Base-by-base conservation (phyloP, 2,797 vertebrate genomes). In the Esox lucius region DNA sequence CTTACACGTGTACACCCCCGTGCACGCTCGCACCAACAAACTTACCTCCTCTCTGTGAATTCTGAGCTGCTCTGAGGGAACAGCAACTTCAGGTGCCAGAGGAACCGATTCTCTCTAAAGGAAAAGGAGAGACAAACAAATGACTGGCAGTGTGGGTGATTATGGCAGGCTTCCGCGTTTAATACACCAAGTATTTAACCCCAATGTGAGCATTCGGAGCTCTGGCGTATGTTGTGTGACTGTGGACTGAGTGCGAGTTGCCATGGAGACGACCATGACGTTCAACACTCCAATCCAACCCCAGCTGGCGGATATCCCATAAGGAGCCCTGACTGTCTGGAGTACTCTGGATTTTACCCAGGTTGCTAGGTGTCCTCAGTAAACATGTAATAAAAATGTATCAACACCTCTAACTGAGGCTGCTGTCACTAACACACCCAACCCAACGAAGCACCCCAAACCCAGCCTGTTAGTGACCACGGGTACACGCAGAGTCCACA, bases 51-150 rank as follows among this genome's bases (percentile, higher is more conserved):
- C 80, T 95, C 93, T 85, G 84, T 88, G 76, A 96, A 98, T 82
- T 96, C 94, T 8, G 95, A 91, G 39, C 83, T 83, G 91, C 95
- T 95, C 82, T 98, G 96, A 77, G 96, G 95, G 90, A 99, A 98
- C 11, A 94, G 0, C 11, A 98, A 94, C 90, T 98, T 97, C 89
- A 98, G 81, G 80, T 97, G 96, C 98, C 97, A 98, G 86, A 93
- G 93, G 88, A 98, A 95, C 72, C 82, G 88, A 31, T 91, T 92
- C 68, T 96, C 95, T 82, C 97, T 98, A 80, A 79, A 88, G 76
- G 93, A 78, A 87, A 83, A 83, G 28, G 81, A 3, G 77, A 75
- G 64, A 59, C 56, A 28, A 64, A 65, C 62, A 65, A 28, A 24
- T 0, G 24, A n/a, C 56, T 56, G 53, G 53, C 8, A 59, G 7